These are phyloP conservation scores for Scortum barcoo DNA, from an alignment of 2,113 vertebrate species.

Conservation along the genomic window DNA sequence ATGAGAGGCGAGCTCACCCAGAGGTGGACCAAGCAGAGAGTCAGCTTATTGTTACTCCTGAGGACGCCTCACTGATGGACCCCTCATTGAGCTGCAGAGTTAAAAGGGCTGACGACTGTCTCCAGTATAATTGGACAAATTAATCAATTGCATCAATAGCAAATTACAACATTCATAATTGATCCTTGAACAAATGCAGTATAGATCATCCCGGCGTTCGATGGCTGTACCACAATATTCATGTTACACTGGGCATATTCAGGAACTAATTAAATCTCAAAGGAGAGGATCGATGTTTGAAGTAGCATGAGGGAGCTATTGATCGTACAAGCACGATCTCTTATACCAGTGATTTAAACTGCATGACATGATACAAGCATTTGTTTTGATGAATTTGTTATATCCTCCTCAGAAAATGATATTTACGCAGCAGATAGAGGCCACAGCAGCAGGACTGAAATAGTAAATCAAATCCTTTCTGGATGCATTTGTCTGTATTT, in stretches of 20 bases:
- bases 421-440: not conserved
- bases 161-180: conserved; percentile 83
- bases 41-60: conserved; percentile 40
- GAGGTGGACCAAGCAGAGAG: conserved; percentile 12
- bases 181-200: conserved; percentile 70
- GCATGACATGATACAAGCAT: conserved; percentile 38
- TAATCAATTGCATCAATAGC: conserved; percentile 80
- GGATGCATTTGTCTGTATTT: not conserved
- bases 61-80: conserved; percentile 44
- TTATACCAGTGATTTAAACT: conserved; percentile 44
- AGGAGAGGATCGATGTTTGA: conserved; percentile 74
- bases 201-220: conserved; percentile 66
- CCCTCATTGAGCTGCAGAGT: conserved; percentile 54
- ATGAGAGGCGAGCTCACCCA: not conserved
- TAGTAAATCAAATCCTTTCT: not conserved
- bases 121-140: conserved; percentile 78
- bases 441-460: not conserved
- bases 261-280: conserved; percentile 81
- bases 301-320: conserved; percentile 69
- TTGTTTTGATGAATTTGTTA: conserved; percentile 47
- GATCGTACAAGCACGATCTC: conserved; percentile 53
- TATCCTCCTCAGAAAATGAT: conserved; percentile 18
- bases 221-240: conserved; percentile 73
- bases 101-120: conserved; percentile 69
- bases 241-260: conserved; percentile 77